These are phyloP conservation scores for Drosophila murphyi DNA, from an alignment of 1,140 invertebrate species.

Conservation along the genomic window DNA sequence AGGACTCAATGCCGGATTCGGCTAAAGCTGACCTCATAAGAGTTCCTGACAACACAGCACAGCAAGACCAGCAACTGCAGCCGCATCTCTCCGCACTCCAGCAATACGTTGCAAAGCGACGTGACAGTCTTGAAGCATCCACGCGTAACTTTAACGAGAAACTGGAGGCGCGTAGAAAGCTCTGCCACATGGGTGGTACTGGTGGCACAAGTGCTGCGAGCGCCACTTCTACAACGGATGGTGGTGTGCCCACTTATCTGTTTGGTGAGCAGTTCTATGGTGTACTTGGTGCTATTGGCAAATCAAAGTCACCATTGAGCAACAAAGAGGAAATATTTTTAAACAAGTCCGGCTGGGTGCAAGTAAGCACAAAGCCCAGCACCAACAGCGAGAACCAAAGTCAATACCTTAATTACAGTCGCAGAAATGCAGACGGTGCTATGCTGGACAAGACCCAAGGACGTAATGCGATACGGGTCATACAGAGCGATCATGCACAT, in stretches of 20 bases:
- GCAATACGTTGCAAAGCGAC: slow-evolving; percentile 80
- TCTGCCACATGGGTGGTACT: slow-evolving; percentile 70
- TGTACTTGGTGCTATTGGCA: slow-evolving; percentile 32
- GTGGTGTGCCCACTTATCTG: slow-evolving; percentile 73
- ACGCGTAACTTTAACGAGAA: slow-evolving; percentile 82
- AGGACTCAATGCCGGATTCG: slow-evolving; percentile 19
- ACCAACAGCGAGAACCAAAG: slow-evolving; percentile 46
- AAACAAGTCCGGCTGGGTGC: slow-evolving; percentile 84
- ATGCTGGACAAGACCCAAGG: slow-evolving; percentile 20
- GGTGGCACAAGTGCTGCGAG: slow-evolving; percentile 30
- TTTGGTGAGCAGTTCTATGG: slow-evolving; percentile 76
- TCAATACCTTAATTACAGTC: slow-evolving; percentile 49
- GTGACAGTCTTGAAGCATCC: slow-evolving; percentile 79
- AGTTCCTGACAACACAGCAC: slow-evolving; percentile 1
- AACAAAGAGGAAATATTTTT: slow-evolving; percentile 81
- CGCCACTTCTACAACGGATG: slow-evolving; percentile 10
- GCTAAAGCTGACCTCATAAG: slow-evolving; percentile 29
- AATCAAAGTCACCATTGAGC: slow-evolving; percentile 48
- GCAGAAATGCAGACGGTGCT: slow-evolving; percentile 44
- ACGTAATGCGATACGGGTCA: slow-evolving; percentile 36
- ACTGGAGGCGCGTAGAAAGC: slow-evolving; percentile 82
- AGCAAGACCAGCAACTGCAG: slow-evolving; percentile 35
- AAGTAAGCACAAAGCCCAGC: slow-evolving; percentile 71
- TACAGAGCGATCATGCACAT: slow-evolving; percentile 52
- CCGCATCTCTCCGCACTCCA: slow-evolving; percentile 71